Base-by-base conservation (phyloP, 2,113 vertebrate species). In the Danionella cerebrum region DNA sequence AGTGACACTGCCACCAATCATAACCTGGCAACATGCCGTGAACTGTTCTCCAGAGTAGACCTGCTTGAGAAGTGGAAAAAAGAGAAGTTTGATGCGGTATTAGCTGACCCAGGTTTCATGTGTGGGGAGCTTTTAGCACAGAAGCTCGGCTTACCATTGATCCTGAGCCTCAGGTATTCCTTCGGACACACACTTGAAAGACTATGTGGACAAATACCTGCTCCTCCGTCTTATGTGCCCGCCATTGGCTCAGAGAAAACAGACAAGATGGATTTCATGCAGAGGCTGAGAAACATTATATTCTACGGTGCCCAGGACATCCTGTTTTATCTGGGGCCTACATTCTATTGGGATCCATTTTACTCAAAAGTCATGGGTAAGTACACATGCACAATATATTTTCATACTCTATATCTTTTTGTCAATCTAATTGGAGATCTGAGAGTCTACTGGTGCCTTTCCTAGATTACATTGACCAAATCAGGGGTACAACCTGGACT, bases 141-240 rank as follows among this genome's bases (percentile, higher is more conserved):
- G 29, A 67, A 79, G 8, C 74, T 90, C 11, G 64, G 8, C 3
- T 29, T 87, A 6, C 87, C 88, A 1, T 78, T 89, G 0, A 1
- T 88, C 9, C 80, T 84, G 16, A 80, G 69, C 10, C 68, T 87
- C 2, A 62, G 74, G 6, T 82, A 82, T 55, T 77, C 76, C 35
- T 3, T 76, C 0, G 87, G 79, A 12, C 76, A 78, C 35, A 50
- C 35, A 0, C 0, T 83, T 29, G 86, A 90, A 59, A 69, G 79
- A 16, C n/a, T 77, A 0, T 81, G 79, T 22, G 88, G 84, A 19
- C 65, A 35, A 2, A 53, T 90, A 1, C 79, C 82, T 16, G 8
- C 76, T 1, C 85, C 87, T 19, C 76, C 81, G 16, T 90, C 89
- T 1, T 90, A 88, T 0, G 70, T 86, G 4, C 85, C 87, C 22